These are phyloP conservation scores for Galeruca laticollis DNA, from an alignment of 2,888 invertebrate species.

Conservation along the genomic window DNA sequence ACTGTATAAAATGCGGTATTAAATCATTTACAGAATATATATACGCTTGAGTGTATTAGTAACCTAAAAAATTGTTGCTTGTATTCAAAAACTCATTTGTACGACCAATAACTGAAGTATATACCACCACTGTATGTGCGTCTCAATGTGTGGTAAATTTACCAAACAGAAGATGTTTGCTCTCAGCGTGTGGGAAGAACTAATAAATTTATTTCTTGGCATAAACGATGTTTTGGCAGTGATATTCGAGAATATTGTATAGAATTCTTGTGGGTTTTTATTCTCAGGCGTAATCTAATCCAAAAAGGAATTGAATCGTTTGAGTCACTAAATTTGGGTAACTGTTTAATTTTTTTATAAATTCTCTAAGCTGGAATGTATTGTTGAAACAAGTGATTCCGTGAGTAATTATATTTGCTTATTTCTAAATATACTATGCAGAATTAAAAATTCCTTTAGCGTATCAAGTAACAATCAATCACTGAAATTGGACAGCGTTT, in stretches of 20 bases:
- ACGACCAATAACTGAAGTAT: not conserved
- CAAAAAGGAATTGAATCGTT: not conserved
- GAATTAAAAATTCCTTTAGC: not conserved
- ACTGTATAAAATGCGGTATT: too few relatives aligned
- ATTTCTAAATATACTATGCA: too few relatives aligned
- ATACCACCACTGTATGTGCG: not conserved
- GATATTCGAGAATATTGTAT: not conserved
- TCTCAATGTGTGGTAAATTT: not conserved
- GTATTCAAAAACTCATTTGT: not conserved
- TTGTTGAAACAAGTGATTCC: too few relatives aligned
- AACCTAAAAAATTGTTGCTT: too few relatives aligned
- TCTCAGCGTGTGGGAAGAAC: conserved; percentile 10
- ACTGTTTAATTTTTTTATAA: too few relatives aligned
- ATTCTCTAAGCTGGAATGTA: too few relatives aligned
- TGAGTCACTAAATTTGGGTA: not conserved
- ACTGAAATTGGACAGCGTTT: not conserved
- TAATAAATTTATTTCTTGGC: not conserved
- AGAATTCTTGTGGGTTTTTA: not conserved
- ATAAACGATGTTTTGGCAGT: not conserved
- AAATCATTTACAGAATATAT: too few relatives aligned
- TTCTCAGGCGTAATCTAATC: not conserved
- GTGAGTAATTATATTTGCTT: not conserved
- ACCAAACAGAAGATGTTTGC: conserved; percentile 9
- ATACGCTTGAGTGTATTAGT: too few relatives aligned
- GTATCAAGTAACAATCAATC: not conserved